Conservation (phyloP, 2,797 vertebrate genomes). For the Cynodonichthys magdalenae region DNA sequence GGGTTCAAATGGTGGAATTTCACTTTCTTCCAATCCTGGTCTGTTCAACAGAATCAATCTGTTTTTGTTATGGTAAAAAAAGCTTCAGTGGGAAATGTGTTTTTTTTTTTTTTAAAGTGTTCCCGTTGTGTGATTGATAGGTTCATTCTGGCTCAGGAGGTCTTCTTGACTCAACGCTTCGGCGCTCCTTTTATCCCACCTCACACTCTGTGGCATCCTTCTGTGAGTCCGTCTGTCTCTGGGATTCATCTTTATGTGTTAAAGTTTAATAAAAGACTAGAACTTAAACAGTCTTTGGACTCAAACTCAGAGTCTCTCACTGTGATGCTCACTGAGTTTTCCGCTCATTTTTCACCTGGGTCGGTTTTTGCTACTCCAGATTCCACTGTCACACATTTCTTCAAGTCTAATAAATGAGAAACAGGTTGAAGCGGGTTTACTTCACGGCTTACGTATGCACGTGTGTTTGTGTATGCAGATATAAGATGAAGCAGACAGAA, state of each 20-base stretch:
- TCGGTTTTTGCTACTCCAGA: conserved; percentile 63
- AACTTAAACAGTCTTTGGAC: conserved; percentile 21
- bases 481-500: conserved; percentile 24
- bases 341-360: conserved; percentile 70
- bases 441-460: conserved; percentile 30
- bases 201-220: conserved; percentile 22
- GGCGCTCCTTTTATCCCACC: conserved; percentile 46
- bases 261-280: conserved; percentile 52
- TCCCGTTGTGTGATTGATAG: conserved; percentile 55
- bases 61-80: conserved; percentile 42
- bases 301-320: conserved; percentile 30
- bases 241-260: conserved; percentile 21
- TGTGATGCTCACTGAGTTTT: conserved; percentile 49
- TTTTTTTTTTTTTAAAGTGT: too few species aligned
- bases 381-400: conserved; percentile 75
- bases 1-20: background rate
- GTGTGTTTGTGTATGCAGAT: conserved; percentile 24
- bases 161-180: conserved; percentile 53
- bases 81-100: conserved; percentile 24
- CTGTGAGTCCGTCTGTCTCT: conserved; percentile 21
- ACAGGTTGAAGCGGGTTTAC: conserved; percentile 60
- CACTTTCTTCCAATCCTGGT: conserved; percentile 15
- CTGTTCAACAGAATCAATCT: conserved; percentile 24
- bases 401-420: conserved; percentile 74
- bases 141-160: conserved; percentile 42